phyloP scores from a whole-genome alignment of 2,888 invertebrate genomes.

The Eurytoma californica region DNA sequence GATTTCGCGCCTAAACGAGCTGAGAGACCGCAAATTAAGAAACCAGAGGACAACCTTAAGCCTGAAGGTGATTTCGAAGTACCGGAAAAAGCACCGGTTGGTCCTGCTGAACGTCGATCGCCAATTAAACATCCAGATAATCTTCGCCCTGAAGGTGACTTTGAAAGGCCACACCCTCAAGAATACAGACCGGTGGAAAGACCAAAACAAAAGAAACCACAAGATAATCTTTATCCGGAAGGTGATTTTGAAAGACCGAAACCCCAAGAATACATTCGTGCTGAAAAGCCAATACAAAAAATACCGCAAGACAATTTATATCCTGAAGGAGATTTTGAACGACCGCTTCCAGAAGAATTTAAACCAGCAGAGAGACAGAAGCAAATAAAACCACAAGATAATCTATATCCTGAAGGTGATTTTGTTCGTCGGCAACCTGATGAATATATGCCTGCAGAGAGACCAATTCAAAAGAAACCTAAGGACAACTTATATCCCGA shows the following conservation, averaged over 20 bases:
- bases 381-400: slow-evolving; percentile 77
- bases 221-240: slow-evolving; percentile 75
- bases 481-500: slow-evolving; percentile 65
- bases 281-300: slow-evolving; percentile 70
- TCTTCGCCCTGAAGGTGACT: slow-evolving; percentile 76
- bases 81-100: slow-evolving; percentile 61
- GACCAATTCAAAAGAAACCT: slow-evolving; percentile 74
- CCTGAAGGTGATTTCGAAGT: slow-evolving; percentile 79
- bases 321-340: slow-evolving; percentile 71
- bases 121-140: slow-evolving; percentile 75
- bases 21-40: slow-evolving; percentile 68
- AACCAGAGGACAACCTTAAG: slow-evolving; percentile 60
- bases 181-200: slow-evolving; percentile 68
- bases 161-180: slow-evolving; percentile 71
- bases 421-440: slow-evolving; percentile 69
- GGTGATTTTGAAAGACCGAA: slow-evolving; percentile 75
- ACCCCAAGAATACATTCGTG: slow-evolving; percentile 72
- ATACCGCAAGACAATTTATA: slow-evolving; percentile 71
- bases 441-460: slow-evolving; percentile 76
- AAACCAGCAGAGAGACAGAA: slow-evolving; percentile 76
- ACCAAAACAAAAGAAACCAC: slow-evolving; percentile 43
- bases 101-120: slow-evolving; percentile 74
- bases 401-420: slow-evolving; percentile 76
- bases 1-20: slow-evolving; percentile 69
- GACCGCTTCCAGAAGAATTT: slow-evolving; percentile 62